Evolutionary conservation across 2,888 invertebrate species (phyloP).

Genomic region (Eupithecia pulchellata): DNA sequence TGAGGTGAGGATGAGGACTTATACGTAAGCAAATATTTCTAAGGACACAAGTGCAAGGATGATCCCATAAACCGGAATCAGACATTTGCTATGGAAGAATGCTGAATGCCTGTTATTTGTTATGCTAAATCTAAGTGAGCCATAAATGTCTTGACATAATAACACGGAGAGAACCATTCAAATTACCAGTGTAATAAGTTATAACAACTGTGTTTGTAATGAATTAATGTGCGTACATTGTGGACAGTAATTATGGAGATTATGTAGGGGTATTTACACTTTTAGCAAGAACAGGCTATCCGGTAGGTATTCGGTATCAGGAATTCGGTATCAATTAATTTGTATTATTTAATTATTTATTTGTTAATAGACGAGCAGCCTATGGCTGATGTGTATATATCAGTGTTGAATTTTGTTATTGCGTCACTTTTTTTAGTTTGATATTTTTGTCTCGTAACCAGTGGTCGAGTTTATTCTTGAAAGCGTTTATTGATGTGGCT

Average conservation of each 20-base stretch:
- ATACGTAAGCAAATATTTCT: background rate
- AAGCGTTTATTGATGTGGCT: no score
- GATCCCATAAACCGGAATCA: conserved; percentile 46
- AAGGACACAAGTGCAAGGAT: conserved; percentile 7
- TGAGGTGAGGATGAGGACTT: background rate
- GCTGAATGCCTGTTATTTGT: conserved; percentile 75
- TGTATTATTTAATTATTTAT: no score
- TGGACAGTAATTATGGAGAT: conserved; percentile 67
- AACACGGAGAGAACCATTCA: conserved; percentile 60
- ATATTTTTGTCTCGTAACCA: no score
- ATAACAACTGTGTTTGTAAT: conserved; percentile 70
- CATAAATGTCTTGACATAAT: conserved; percentile 71
- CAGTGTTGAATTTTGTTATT: no score
- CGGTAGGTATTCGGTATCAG: no score
- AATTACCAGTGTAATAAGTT: conserved; percentile 71
- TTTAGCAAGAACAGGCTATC: background rate
- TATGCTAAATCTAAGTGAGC: conserved; percentile 73
- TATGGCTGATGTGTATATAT: no score
- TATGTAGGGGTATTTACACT: background rate
- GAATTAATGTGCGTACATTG: conserved; percentile 65
- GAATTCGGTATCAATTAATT: no score
- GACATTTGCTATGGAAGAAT: conserved; percentile 59
- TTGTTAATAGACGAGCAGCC: no score
- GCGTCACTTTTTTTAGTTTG: no score
- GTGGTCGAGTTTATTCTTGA: no score